Percentiles rank a stretch among this genome's conserved stretches.
phyloP scores from a whole-genome alignment of 2,888 invertebrate genomes.

The Leucania comma region DNA sequence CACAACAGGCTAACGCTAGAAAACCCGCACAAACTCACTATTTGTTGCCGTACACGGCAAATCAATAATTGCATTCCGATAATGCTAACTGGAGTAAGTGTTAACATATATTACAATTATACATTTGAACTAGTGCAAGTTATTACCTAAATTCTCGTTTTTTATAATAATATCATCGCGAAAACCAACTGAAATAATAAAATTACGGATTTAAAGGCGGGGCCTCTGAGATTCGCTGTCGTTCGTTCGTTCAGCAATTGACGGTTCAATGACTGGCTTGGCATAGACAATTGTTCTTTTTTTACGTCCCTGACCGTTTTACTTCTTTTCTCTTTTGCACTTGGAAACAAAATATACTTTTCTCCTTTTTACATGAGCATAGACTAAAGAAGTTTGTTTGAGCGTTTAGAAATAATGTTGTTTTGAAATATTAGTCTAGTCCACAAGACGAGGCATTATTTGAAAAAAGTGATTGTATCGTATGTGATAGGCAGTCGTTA shows the following conservation, averaged over 20 bases:
- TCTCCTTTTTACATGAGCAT: conserved; percentile 32
- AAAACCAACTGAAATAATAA: conserved; percentile 84
- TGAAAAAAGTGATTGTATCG: background rate
- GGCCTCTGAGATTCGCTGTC: conserved; percentile 85
- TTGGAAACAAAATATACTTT: background rate
- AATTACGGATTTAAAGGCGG: conserved; percentile 87
- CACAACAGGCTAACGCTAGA: conserved; percentile 71
- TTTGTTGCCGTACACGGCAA: conserved; percentile 80
- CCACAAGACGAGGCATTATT: background rate
- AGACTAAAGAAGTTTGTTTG: conserved; percentile 20
- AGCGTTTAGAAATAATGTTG: conserved; percentile 44
- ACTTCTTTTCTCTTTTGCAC: conserved; percentile 50
- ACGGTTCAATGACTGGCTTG: conserved; percentile 82
- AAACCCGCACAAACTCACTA: conserved; percentile 79
- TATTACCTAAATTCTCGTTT: conserved; percentile 82
- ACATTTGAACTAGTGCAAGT: conserved; percentile 43
- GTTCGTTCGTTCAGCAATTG: conserved; percentile 86
- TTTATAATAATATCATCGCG: conserved; percentile 87
- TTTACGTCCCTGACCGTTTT: conserved; percentile 55
- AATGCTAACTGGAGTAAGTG: conserved; percentile 46
- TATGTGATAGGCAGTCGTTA: no score
- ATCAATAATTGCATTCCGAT: conserved; percentile 83
- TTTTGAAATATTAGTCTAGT: conserved; percentile 3
- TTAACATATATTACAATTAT: conserved; percentile 33
- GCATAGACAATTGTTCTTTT: conserved; percentile 69